Conservation (phyloP, 2,888 invertebrate species). For the Andrena bucephala region DNA sequence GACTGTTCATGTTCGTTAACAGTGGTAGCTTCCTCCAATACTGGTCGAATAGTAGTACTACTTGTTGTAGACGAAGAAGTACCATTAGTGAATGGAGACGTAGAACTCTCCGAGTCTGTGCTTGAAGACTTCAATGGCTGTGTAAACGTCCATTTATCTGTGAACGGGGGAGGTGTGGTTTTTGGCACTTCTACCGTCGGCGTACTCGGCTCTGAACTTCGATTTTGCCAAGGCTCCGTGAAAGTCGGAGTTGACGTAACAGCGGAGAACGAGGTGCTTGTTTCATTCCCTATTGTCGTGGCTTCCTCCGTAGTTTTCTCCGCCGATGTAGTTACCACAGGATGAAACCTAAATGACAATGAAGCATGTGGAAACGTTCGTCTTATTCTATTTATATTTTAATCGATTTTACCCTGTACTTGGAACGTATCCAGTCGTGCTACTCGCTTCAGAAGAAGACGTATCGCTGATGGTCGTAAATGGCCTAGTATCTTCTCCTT, state of each 20-base stretch:
- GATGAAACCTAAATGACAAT: slow-evolving; percentile 26
- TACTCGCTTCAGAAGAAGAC: slow-evolving; percentile 15
- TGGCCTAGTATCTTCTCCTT: slow-evolving; percentile 21
- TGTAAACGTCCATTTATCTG: slow-evolving; percentile 26
- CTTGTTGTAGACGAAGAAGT: slow-evolving; percentile 10
- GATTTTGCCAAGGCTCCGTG: slow-evolving; percentile 51
- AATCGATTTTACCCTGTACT: slow-evolving; percentile 47
- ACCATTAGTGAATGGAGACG: slow-evolving; percentile 32
- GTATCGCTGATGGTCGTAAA: slow-evolving; percentile 13
- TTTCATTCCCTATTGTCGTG: background rate
- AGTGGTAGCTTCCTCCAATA: slow-evolving; percentile 25
- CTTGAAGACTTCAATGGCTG: slow-evolving; percentile 36
- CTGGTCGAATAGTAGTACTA: slow-evolving; percentile 8
- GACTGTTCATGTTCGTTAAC: slow-evolving; percentile 23
- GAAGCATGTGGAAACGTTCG: background rate
- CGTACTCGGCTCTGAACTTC: slow-evolving; percentile 44
- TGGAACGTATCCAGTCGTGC: slow-evolving; percentile 25
- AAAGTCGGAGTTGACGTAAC: slow-evolving; percentile 26
- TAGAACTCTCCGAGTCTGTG: slow-evolving; percentile 40
- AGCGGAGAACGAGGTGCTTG: slow-evolving; percentile 7
- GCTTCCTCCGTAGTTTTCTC: slow-evolving; percentile 20
- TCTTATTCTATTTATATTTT: background rate
- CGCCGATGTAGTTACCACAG: slow-evolving; percentile 1
- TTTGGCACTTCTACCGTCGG: slow-evolving; percentile 33
- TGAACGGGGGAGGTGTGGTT: slow-evolving; percentile 28